These are phyloP conservation scores for Ceratina japonica DNA, from an alignment of 1,140 invertebrate species.

Conservation along the genomic window DNA sequence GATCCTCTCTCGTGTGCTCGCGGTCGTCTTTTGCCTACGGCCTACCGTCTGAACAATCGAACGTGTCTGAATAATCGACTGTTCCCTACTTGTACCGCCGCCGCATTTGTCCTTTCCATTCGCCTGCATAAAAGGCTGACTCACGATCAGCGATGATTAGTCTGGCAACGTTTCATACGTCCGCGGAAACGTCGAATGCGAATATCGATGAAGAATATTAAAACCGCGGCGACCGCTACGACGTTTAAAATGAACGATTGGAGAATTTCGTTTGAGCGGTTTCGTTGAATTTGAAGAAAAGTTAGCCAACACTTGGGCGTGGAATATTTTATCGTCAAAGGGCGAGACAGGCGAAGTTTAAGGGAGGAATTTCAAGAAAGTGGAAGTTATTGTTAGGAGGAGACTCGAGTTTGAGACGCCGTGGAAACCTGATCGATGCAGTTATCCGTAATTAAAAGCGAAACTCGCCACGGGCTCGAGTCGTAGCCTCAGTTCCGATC, in stretches of 20 bases:
- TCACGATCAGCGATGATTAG: too few relatives aligned
- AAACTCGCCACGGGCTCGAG: constrained; percentile 7
- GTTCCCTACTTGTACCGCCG: not conserved
- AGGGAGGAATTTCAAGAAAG: constrained; percentile 5
- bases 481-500: not conserved
- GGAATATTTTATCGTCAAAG: not conserved
- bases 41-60: not conserved
- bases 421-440: constrained; percentile 13
- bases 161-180: too few relatives aligned
- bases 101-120: not conserved
- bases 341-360: not conserved
- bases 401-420: not conserved
- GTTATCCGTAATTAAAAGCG: constrained; percentile 19
- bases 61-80: not conserved
- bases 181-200: not conserved
- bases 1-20: not conserved
- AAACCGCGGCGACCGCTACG: too few relatives aligned
- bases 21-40: not conserved
- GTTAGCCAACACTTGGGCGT: not conserved
- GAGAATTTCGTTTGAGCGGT: too few relatives aligned
- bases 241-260: too few relatives aligned
- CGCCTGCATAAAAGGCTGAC: not conserved
- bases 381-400: constrained; percentile 22
- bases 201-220: too few relatives aligned
- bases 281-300: not conserved